These are phyloP conservation scores for Myxocyprinus asiaticus DNA, from an alignment of 2,113 vertebrate genomes.

Conservation along the genomic window DNA sequence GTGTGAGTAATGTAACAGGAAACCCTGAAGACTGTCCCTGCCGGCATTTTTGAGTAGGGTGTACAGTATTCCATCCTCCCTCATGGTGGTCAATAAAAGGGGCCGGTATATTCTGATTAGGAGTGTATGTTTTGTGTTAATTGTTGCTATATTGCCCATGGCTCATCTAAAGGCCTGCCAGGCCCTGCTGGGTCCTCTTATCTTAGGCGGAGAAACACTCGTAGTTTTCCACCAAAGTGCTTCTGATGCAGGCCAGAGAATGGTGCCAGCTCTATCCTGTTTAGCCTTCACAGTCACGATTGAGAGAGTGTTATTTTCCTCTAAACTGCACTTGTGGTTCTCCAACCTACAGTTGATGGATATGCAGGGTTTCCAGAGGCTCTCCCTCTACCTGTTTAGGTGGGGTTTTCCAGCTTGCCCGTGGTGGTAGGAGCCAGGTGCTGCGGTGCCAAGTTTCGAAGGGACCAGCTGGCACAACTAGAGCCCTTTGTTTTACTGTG, in stretches of 20 bases:
- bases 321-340: slow-evolving; percentile 11
- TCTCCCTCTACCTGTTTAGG: slow-evolving; percentile 20
- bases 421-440: slow-evolving; percentile 17
- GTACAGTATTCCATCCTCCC: slow-evolving; percentile 53
- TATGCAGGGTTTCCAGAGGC: slow-evolving; percentile 1
- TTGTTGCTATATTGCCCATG: slow-evolving; percentile 53
- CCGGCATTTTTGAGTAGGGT: slow-evolving; percentile 39
- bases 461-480: slow-evolving; percentile 51
- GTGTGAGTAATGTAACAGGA: slow-evolving; percentile 41
- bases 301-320: slow-evolving; percentile 19
- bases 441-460: slow-evolving; percentile 14
- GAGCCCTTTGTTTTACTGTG: slow-evolving; percentile 43
- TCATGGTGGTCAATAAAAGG: slow-evolving; percentile 37
- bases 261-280: slow-evolving; percentile 29
- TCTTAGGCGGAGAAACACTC: slow-evolving; percentile 41
- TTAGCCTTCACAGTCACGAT: slow-evolving; percentile 20
- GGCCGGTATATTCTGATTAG: slow-evolving; percentile 29
- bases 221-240: slow-evolving; percentile 24
- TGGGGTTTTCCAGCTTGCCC: slow-evolving; percentile 28
- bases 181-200: slow-evolving; percentile 48
- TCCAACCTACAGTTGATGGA: slow-evolving; percentile 21
- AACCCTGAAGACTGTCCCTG: slow-evolving; percentile 39
- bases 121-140: slow-evolving; percentile 57
- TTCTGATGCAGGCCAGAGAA: slow-evolving; percentile 26
- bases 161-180: slow-evolving; percentile 54